phyloP scores from a whole-genome alignment of 2,797 vertebrate species.

The Sebastes matsubarae region DNA sequence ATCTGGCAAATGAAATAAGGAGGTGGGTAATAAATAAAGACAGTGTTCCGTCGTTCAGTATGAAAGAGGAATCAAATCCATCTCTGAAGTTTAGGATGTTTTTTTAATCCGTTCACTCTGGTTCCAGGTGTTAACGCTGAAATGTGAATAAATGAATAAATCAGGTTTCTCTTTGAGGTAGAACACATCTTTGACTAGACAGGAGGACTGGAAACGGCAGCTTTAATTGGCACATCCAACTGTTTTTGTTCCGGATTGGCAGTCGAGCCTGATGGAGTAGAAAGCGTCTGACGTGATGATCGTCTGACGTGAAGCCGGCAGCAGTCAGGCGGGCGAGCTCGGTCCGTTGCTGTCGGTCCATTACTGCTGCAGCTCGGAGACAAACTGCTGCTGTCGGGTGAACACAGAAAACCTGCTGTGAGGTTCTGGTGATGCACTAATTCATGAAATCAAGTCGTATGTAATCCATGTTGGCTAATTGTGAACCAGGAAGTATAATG shows the following conservation, averaged over 20 bases:
- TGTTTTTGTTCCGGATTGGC: slow-evolving; percentile 50
- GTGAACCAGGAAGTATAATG: no score
- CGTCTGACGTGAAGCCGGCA: slow-evolving; percentile 21
- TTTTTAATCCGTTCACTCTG: neutral
- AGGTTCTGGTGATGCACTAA: neutral
- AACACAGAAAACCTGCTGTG: slow-evolving; percentile 10
- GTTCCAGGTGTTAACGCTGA: slow-evolving; percentile 36
- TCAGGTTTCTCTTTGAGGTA: slow-evolving; percentile 26
- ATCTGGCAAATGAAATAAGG: slow-evolving; percentile 51
- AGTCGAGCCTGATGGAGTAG: slow-evolving; percentile 36
- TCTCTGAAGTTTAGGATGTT: neutral
- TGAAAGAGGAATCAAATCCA: slow-evolving; percentile 25
- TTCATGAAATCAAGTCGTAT: no score
- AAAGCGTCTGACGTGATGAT: slow-evolving; percentile 36
- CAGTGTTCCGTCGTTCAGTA: neutral
- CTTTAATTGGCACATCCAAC: slow-evolving; percentile 57
- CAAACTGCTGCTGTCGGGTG: slow-evolving; percentile 50
- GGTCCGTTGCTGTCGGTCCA: slow-evolving; percentile 41
- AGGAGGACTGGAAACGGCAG: slow-evolving; percentile 15
- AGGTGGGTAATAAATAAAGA: slow-evolving; percentile 46
- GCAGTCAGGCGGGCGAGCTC: slow-evolving; percentile 13
- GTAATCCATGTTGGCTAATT: no score
- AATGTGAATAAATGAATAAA: slow-evolving; percentile 48
- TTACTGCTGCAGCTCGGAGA: slow-evolving; percentile 38
- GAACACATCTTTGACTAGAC: slow-evolving; percentile 27